Percentiles rank a stretch among this genome's conserved stretches.
Conservation (phyloP, 2,113 vertebrate species). For the Prolemur simus region DNA sequence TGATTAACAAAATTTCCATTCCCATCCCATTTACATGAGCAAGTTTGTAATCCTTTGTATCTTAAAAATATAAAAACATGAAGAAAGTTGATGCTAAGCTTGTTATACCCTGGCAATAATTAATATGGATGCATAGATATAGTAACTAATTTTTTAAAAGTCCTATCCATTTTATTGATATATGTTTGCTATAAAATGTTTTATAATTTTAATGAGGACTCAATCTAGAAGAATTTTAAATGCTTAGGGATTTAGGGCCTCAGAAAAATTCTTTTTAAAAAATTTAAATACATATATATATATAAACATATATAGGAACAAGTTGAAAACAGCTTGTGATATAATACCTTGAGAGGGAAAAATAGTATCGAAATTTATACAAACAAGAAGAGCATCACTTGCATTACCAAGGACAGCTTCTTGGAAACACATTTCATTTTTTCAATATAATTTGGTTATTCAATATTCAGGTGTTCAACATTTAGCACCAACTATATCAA, state of each 20-base stretch:
- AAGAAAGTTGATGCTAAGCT: background rate
- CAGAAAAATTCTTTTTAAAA: background rate
- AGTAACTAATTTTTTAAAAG: background rate
- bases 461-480: background rate
- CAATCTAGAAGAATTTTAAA: slow-evolving; percentile 6
- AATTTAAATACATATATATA: background rate
- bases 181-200: background rate
- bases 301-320: background rate
- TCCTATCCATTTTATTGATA: background rate
- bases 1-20: slow-evolving; percentile 11
- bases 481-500: background rate
- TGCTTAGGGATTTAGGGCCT: background rate
- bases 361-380: background rate
- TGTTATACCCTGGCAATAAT: background rate
- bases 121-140: background rate
- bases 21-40: background rate
- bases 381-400: background rate
- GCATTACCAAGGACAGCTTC: background rate
- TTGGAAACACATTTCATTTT: background rate
- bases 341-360: slow-evolving; percentile 24
- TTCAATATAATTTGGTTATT: slow-evolving; percentile 14
- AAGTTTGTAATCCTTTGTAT: background rate
- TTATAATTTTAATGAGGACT: slow-evolving; percentile 32
- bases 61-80: background rate
- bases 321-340: background rate